These are phyloP conservation scores for Maconellicoccus hirsutus DNA, from an alignment of 1,140 invertebrate species.

Conservation along the genomic window DNA sequence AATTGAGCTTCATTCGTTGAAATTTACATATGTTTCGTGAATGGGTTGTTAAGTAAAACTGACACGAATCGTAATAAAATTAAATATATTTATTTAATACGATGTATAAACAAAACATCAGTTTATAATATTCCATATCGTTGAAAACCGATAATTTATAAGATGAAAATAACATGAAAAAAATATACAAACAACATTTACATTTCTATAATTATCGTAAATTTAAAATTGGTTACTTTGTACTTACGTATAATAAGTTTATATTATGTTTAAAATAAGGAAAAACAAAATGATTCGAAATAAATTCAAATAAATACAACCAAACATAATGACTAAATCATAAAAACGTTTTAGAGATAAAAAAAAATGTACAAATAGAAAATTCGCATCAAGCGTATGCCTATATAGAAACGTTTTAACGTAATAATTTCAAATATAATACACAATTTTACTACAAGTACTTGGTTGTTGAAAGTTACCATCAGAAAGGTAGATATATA, in stretches of 20 bases:
- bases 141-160: neutral
- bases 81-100: neutral
- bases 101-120: slow-evolving; percentile 4
- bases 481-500: no score
- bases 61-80: neutral
- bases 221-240: neutral
- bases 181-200: slow-evolving; percentile 5
- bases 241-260: neutral
- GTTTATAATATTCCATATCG: neutral
- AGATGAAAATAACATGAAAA: slow-evolving; percentile 10
- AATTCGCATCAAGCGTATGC: neutral
- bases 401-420: neutral
- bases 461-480: no score
- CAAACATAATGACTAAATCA: neutral
- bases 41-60: no score
- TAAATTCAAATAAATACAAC: slow-evolving; percentile 10
- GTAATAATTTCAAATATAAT: neutral
- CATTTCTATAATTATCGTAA: neutral
- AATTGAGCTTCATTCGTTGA: no score
- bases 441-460: no score
- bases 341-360: neutral
- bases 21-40: no score
- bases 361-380: slow-evolving; percentile 10
- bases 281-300: neutral
- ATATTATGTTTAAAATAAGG: neutral